These are phyloP conservation scores for Lochmaea capreae DNA, from an alignment of 2,888 invertebrate genomes.

Conservation along the genomic window DNA sequence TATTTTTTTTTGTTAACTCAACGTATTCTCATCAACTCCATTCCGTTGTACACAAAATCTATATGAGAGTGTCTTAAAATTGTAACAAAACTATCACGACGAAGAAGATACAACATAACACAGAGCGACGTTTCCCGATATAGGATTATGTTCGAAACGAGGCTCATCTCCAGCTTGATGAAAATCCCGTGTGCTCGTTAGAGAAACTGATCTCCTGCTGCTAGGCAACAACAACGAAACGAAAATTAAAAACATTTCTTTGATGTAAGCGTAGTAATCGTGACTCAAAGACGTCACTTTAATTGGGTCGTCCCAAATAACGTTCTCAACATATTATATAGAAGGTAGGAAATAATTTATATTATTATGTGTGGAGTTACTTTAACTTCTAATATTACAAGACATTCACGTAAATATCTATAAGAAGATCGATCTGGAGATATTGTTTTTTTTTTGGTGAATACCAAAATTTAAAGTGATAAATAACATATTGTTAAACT, in stretches of 20 bases:
- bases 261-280: not conserved
- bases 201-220: conserved; percentile 28
- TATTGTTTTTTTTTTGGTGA: too few relatives aligned
- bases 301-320: conserved; percentile 6
- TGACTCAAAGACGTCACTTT: conserved; percentile 13
- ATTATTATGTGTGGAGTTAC: not conserved
- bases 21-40: not conserved
- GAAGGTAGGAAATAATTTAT: not conserved
- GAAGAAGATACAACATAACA: not conserved
- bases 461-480: too few relatives aligned
- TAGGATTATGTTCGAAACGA: conserved; percentile 28
- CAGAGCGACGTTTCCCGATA: conserved; percentile 21
- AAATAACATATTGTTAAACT: too few relatives aligned
- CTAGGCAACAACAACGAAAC: conserved; percentile 31
- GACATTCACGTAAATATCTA: too few relatives aligned
- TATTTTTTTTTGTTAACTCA: not conserved
- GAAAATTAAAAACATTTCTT: conserved; percentile 42
- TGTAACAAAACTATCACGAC: conserved; percentile 14
- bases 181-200: conserved; percentile 33
- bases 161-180: conserved; percentile 31
- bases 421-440: too few relatives aligned
- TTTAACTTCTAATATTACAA: not conserved
- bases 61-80: not conserved
- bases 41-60: not conserved
- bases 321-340: not conserved